A percentile compares a stretch with the other conserved stretches of the same genome.
phyloP scores from a whole-genome alignment of 1,140 invertebrate species.

The Hycleus phaleratus region DNA sequence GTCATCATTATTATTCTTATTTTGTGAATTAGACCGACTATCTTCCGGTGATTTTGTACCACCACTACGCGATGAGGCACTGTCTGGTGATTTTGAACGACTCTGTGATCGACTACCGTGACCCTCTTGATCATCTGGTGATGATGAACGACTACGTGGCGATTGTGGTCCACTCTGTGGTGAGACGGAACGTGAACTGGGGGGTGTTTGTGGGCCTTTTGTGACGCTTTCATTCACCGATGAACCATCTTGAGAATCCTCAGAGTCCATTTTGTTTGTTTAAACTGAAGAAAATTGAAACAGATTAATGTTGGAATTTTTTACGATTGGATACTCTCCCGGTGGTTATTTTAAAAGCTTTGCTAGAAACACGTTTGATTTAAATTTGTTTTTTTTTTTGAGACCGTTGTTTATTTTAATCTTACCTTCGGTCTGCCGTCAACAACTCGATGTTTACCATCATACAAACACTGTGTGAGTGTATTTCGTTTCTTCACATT shows the following conservation, averaged over 20 bases:
- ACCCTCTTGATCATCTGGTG: constrained; percentile 1
- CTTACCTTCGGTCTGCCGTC: constrained; percentile 16
- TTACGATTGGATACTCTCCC: neutral
- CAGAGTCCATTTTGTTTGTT: constrained; percentile 34
- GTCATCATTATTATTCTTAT: neutral
- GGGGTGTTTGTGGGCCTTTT: constrained; percentile 19
- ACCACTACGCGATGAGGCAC: constrained; percentile 3
- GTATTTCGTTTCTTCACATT: constrained; percentile 10
- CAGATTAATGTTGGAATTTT: neutral
- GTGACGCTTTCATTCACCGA: constrained; percentile 34
- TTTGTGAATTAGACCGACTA: neutral
- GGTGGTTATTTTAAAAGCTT: neutral
- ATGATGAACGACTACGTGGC: constrained; percentile 1
- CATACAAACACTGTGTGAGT: constrained; percentile 10
- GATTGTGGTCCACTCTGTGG: constrained; percentile 15
- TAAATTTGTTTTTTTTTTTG: constrained; percentile 4
- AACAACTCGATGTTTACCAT: constrained; percentile 11
- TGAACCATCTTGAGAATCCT: constrained; percentile 34
- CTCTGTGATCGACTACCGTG: constrained; percentile 5
- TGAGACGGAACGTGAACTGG: constrained; percentile 12
- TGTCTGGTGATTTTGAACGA: constrained; percentile 8
- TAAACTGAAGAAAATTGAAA: neutral
- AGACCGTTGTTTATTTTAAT: constrained; percentile 13
- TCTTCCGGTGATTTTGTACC: constrained; percentile 3
- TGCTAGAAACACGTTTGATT: neutral